Conservation (phyloP, 2,797 vertebrate species). For the Gouania willdenowi region DNA sequence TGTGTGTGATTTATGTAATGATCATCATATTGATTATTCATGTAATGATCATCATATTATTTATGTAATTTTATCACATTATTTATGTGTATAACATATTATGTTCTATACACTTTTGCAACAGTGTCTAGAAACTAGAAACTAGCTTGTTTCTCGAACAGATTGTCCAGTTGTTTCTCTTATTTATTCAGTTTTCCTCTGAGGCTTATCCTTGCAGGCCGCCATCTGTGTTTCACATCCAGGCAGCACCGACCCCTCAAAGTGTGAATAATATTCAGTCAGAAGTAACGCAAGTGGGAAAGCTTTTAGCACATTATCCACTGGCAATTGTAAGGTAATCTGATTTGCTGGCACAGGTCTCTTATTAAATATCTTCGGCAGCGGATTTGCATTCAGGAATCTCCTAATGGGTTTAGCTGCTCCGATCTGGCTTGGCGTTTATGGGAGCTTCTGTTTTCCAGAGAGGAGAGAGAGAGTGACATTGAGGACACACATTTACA, state of each 20-base stretch:
- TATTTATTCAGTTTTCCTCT: neutral
- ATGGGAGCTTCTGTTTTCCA: constrained; percentile 48
- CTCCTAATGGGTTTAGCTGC: constrained; percentile 83
- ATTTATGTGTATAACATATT: too few species aligned
- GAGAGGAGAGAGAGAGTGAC: constrained; percentile 72
- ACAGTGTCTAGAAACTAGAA: too few species aligned
- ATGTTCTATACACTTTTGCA: too few species aligned
- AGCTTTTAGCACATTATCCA: constrained; percentile 97
- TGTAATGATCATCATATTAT: too few species aligned
- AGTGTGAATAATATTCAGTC: constrained; percentile 90
- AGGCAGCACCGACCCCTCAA: constrained; percentile 65
- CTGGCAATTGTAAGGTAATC: constrained; percentile 87
- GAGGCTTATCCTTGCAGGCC: constrained; percentile 9
- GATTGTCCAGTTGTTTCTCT: neutral
- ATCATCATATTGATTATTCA: too few species aligned
- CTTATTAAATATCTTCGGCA: constrained; percentile 85
- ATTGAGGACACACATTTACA: constrained; percentile 68
- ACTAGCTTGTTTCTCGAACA: too few species aligned
- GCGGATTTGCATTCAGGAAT: constrained; percentile 84
- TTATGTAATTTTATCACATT: too few species aligned
- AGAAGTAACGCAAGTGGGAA: constrained; percentile 84
- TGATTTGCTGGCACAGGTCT: constrained; percentile 81
- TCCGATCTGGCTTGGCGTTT: constrained; percentile 58
- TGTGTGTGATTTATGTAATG: too few species aligned
- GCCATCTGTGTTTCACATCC: constrained; percentile 18